Conservation (phyloP, 2,797 vertebrate species). For the Otus scops region DNA sequence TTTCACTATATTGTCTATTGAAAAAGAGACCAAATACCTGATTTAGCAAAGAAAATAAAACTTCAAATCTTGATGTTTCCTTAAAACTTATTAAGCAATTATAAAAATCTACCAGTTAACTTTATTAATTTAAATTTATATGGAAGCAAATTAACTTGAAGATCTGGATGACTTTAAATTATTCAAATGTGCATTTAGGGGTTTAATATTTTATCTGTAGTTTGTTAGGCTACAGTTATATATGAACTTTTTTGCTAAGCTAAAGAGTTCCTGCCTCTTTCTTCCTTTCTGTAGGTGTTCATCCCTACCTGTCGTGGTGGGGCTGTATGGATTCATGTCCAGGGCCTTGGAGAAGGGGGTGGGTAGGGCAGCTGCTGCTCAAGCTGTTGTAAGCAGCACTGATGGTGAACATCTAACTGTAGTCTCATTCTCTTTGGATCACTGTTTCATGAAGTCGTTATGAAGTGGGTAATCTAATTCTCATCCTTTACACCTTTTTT, state of each 20-base stretch:
- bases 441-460: neutral
- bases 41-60: neutral
- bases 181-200: neutral
- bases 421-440: neutral
- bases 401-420: neutral
- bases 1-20: neutral
- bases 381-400: neutral
- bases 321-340: neutral
- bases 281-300: neutral
- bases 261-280: neutral
- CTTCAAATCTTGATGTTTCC: neutral
- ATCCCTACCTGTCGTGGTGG: neutral
- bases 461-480: neutral
- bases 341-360: neutral
- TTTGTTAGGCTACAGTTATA: neutral
- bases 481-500: neutral
- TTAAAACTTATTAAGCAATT: neutral
- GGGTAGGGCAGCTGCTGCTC: neutral
- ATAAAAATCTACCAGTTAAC: neutral
- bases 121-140: neutral
- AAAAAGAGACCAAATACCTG: neutral
- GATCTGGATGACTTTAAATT: neutral
- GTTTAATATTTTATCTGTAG: neutral
- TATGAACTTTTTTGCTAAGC: neutral
- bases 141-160: neutral